Conservation (phyloP, 2,113 vertebrate species). For the Orycteropus afer region DNA sequence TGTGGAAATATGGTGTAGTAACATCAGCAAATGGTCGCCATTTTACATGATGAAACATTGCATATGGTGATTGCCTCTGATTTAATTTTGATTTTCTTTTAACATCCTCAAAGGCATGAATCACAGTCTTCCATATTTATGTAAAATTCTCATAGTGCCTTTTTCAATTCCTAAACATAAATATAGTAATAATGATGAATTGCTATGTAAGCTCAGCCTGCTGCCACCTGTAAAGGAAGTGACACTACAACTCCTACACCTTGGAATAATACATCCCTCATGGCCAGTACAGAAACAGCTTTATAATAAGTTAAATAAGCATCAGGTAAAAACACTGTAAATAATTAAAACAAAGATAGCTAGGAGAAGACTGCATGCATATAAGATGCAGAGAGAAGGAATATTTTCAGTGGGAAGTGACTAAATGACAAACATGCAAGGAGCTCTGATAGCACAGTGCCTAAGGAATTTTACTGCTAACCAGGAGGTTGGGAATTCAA, state of each 20-base stretch:
- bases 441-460: no score
- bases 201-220: neutral
- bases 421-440: neutral
- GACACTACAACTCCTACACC: neutral
- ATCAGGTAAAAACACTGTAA: neutral
- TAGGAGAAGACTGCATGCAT: neutral
- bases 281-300: neutral
- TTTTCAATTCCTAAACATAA: neutral
- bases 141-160: neutral
- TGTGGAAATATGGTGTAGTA: neutral
- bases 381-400: neutral
- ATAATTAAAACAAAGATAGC: neutral
- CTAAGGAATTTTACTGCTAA: no score
- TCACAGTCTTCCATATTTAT: neutral
- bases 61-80: neutral
- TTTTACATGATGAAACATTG: neutral
- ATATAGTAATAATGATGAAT: slow-evolving; percentile 16
- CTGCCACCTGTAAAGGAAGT: neutral
- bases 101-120: neutral
- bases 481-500: no score
- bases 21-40: neutral
- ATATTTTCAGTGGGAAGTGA: neutral
- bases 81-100: slow-evolving; percentile 52
- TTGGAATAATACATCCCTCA: neutral
- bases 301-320: neutral